Conservation (phyloP, 2,113 vertebrate species). For the Pseudorasbora parva region DNA sequence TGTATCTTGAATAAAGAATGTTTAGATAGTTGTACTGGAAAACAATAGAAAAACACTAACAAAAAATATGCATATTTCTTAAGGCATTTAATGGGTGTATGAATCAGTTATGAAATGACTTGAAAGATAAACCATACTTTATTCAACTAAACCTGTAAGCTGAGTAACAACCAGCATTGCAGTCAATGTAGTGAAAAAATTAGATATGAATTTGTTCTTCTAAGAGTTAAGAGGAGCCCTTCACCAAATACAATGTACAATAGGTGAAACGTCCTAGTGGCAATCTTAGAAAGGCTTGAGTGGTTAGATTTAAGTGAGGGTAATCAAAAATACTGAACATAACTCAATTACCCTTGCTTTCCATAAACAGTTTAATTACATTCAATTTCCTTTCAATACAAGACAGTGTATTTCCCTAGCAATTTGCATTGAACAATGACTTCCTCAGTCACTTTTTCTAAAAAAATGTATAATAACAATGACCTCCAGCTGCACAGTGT, state of each 20-base stretch:
- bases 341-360: background rate
- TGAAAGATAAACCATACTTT: background rate
- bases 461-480: background rate
- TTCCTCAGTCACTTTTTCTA: constrained; percentile 2
- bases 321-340: background rate
- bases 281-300: background rate
- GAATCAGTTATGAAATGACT: background rate
- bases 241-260: background rate
- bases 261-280: too few relatives aligned
- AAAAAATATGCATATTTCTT: background rate
- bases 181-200: background rate
- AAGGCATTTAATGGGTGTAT: background rate
- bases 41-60: background rate
- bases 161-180: background rate
- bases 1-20: background rate
- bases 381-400: background rate
- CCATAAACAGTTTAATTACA: background rate
- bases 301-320: background rate
- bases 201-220: background rate
- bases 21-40: background rate
- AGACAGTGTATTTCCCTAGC: background rate
- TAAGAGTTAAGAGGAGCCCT: background rate
- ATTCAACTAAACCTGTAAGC: background rate
- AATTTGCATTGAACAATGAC: background rate
- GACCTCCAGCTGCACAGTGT: constrained; percentile 22